Evolutionary conservation across 2,113 vertebrate genomes (phyloP), one percentile per base, ranked within the genome.

Genomic region (Chlorodrepanis virens): DNA sequence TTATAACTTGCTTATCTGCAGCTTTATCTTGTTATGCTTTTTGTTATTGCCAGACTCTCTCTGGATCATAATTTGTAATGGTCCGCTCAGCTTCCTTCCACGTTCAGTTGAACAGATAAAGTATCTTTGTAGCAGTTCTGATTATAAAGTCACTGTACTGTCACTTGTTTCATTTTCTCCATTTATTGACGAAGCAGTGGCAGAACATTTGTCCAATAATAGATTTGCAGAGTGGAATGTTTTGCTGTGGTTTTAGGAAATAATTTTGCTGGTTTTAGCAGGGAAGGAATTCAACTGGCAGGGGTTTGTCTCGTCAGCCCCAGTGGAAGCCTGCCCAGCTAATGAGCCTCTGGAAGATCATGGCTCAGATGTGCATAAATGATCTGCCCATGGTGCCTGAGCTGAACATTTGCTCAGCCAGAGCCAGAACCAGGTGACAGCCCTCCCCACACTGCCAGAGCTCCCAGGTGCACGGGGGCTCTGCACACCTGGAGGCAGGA

Each of bases 401-500:
- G 68, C 84, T 23, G 40, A n/a, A 77, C 18, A 1, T n/a, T 17
- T 59, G 77, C 76, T 45, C 8, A 12, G 28, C 42, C 75, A 27
- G 37, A 44, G 17, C 7, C 31, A 10, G 42, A 9, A 24, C 49
- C 25, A 15, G 69, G 8, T 28, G 29, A 12, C 0, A 2, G 37
- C 39, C 33, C 63, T 18, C 2, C 3, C 11, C 5, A 5, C 2
- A 0, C 21, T 39, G 21, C 11, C 0, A 21, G 67, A 11, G 53
- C 44, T 0, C 0, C 0, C 0, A 0, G 35, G 14, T 35, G 50
- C 49, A 35, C n/a, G 45, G 7, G 53, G 9, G 64, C 54, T 49
- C 59, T 37, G 49, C 33, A 2, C 7, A 1, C 5, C 0, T 4
- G 5, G 49, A 39, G 64, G 37, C 54, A 45, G 57, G n/a, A 17